Evolutionary conservation across 2,113 vertebrate species (phyloP), one percentile per base, ranked within the genome.

Genomic region (Sinocyclocheilus anshuiensis): DNA sequence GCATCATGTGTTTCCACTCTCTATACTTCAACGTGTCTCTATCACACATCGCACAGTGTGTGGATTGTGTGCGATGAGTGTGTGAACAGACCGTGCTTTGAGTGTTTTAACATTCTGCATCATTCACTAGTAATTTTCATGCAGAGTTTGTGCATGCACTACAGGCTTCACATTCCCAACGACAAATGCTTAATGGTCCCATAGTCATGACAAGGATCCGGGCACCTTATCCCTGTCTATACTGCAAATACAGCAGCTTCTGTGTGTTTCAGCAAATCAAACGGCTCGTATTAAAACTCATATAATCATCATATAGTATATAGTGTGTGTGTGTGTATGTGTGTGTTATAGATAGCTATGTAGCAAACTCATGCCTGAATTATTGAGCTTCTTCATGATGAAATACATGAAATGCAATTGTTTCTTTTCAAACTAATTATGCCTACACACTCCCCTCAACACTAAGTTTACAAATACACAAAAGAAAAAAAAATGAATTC

Each of bases 141-240:
- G 76, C 76, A 29, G 76, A 77, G 76, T 77, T 55, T 77, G 50
- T 77, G n/a, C 76, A 77, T 77, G 76, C 76, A 77, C 48, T 77
- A 26, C 76, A 77, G 48, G 48, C 24, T 50, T 77, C 9, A 16
- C 48, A 55, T 50, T 53, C 48, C 50, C 48, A 18, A 53, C 50
- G 78, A 71, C 16, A 24, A 48, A 75, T 22, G 72, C 72, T 48
- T 48, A n/a, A 48, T 15, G 22, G 39, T 42, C 42, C 6, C 72
- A 75, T 48, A 24, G 11, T 24, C 42, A 75, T 75, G 3, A 75
- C 39, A 72, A 13, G 16, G 42, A 75, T 15, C 42, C 89, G 91
- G 94, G 95, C 90, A 91, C 96, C 96, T 97, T 97, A 97, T 96
- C 96, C 95, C 96, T 92, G 95, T 93, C 91, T 95, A 94, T 93